Percentiles rank a stretch among this genome's conserved stretches.
phyloP scores from a whole-genome alignment of 2,113 vertebrate species.

The Myiagra hebetior region DNA sequence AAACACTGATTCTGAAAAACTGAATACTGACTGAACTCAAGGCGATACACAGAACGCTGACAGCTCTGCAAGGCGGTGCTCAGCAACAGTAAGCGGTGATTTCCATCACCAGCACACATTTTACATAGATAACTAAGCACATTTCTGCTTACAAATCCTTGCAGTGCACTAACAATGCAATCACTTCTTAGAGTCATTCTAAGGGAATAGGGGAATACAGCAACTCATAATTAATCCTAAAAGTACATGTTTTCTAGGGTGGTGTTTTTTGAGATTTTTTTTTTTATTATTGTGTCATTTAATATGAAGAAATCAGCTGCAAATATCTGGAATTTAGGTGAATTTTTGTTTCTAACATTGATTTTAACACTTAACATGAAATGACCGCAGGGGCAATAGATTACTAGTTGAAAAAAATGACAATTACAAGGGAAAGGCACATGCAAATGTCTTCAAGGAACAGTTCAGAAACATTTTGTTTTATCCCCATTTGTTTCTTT shows the following conservation, averaged over 20 bases:
- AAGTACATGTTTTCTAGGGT: neutral
- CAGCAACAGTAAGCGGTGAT: neutral
- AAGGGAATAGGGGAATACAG: neutral
- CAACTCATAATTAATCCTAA: slow-evolving; percentile 31
- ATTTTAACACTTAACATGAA: slow-evolving; percentile 45
- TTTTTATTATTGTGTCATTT: neutral
- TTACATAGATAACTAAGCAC: slow-evolving; percentile 7
- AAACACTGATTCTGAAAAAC: slow-evolving; percentile 33
- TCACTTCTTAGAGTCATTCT: neutral
- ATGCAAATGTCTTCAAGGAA: slow-evolving; percentile 51
- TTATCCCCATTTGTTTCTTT: slow-evolving; percentile 56
- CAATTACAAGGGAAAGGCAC: slow-evolving; percentile 57
- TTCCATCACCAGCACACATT: slow-evolving; percentile 18
- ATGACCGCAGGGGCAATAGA: neutral
- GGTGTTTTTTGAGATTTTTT: neutral
- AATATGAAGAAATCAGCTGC: neutral
- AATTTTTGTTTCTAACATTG: neutral
- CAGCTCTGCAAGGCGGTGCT: slow-evolving; percentile 19
- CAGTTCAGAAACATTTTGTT: slow-evolving; percentile 50
- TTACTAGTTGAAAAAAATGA: slow-evolving; percentile 24
- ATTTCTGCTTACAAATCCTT: neutral
- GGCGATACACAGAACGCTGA: neutral
- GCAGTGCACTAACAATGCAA: slow-evolving; percentile 2
- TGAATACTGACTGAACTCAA: slow-evolving; percentile 6
- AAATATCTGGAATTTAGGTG: neutral